A percentile compares a stretch with the other conserved stretches of the same genome.
These are phyloP conservation scores for Aurelia aurita DNA, from an alignment of 30 jellyfish, hydroid and myxozoan genomes.

Conservation along the genomic window DNA sequence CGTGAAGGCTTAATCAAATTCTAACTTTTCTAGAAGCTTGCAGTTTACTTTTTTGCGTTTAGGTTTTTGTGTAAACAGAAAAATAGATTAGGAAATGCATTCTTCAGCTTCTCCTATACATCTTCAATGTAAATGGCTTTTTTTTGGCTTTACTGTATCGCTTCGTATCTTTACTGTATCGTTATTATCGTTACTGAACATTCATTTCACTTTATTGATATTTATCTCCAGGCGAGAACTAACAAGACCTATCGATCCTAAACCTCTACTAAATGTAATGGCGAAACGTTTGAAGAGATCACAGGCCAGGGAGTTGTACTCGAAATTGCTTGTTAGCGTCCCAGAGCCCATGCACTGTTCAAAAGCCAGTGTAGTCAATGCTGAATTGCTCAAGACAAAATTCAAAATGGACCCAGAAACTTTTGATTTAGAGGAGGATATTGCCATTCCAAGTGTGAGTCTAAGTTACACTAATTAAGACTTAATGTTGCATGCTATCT, in stretches of 20 bases:
- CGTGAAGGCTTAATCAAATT: too few relatives aligned
- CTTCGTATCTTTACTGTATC: too few relatives aligned
- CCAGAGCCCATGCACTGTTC: conserved; percentile 12
- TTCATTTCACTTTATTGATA: background rate
- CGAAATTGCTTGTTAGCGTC: conserved; percentile 15
- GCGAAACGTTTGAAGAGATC: conserved; percentile 8
- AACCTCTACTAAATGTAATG: conserved; percentile 9
- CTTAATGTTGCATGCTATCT: too few relatives aligned
- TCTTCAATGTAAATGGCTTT: too few relatives aligned
- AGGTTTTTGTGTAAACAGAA: too few relatives aligned
- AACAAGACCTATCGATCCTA: conserved; percentile 18
- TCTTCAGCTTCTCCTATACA: too few relatives aligned
- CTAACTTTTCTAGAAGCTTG: too few relatives aligned
- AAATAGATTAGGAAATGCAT: too few relatives aligned
- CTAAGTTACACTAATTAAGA: too few relatives aligned
- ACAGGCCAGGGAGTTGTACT: background rate
- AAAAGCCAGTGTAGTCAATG: background rate
- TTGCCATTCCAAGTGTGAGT: conserved; percentile 1
- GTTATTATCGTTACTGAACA: too few relatives aligned
- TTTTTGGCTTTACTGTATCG: too few relatives aligned
- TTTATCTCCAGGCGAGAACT: conserved; percentile 7
- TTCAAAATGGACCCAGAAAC: background rate
- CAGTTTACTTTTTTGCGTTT: too few relatives aligned
- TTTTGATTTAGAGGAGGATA: background rate
- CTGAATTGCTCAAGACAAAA: conserved; percentile 12